phyloP scores from a whole-genome alignment of 2,888 invertebrate genomes.

The Carpatolechia fugitivella region DNA sequence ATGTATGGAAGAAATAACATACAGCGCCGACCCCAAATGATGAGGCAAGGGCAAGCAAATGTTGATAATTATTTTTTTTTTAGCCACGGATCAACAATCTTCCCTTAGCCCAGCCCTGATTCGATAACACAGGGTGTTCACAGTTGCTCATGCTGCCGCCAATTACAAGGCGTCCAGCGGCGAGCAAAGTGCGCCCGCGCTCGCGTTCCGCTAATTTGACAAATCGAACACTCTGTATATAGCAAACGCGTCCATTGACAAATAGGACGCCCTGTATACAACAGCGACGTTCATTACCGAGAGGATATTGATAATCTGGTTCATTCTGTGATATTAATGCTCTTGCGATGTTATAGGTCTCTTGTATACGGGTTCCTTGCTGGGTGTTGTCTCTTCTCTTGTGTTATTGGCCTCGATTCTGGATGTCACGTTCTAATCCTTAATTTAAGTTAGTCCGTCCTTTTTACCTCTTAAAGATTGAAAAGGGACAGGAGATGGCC shows the following conservation, averaged over 20 bases:
- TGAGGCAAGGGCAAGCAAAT: too few relatives aligned
- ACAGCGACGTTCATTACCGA: constrained; percentile 5
- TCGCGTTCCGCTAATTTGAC: constrained; percentile 45
- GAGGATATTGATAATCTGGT: constrained; percentile 6
- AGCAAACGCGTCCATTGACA: not conserved
- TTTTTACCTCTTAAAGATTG: too few relatives aligned
- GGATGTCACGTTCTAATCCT: too few relatives aligned
- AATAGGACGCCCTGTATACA: constrained; percentile 3
- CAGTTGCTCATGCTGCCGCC: constrained; percentile 1
- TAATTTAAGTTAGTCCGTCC: too few relatives aligned
- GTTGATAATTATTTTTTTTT: too few relatives aligned
- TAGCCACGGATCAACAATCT: too few relatives aligned
- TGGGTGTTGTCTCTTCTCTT: not conserved
- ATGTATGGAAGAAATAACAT: too few relatives aligned
- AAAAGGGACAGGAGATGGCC: too few relatives aligned
- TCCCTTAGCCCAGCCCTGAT: constrained; percentile 10
- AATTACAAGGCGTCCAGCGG: constrained; percentile 19
- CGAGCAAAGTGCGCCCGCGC: constrained; percentile 29
- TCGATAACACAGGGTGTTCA: constrained; percentile 20
- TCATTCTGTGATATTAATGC: constrained; percentile 1
- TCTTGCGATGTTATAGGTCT: not conserved
- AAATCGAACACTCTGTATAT: constrained; percentile 36
- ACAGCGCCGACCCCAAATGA: too few relatives aligned
- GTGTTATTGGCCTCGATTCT: too few relatives aligned
- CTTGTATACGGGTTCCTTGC: not conserved